Base-by-base conservation (phyloP, 2,113 vertebrate genomes). In the Cardinalis cardinalis region DNA sequence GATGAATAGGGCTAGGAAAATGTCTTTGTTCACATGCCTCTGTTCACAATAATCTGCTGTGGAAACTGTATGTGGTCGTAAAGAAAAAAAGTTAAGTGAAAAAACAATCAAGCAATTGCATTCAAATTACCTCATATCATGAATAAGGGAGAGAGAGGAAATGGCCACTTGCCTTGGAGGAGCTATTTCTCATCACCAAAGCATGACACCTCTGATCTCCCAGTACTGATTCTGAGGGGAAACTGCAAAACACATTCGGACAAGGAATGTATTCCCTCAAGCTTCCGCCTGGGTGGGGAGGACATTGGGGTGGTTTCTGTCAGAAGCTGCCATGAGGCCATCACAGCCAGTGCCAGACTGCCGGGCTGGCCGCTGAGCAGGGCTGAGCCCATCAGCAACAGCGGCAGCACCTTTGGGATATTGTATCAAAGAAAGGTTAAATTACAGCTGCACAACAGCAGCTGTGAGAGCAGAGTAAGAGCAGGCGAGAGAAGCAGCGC, bases 361-460 rank as follows among this genome's bases (percentile, higher is more conserved):
- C 32, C 1, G 8, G 55, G 32, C 7, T 1, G 0, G 5, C 8
- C 0, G 2, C 9, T 25, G 17, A 8, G 24, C 32, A 44, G 44
- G 16, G 21, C 51, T 32, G 44, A 53, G 51, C 26, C 13, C 13
- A 11, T 4, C 28, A 38, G 14, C 2, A 14, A 2, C 2, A 8
- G 28, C 1, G 10, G 16, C 26, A 78, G 17, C 2, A 11, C 4
- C 28, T 49, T 25, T 18, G 26, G 21, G 40, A 19, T 25, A 32
- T 8, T 0, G 1, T 12, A 9, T 25, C 36, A 18, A 73, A 41
- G 32, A 20, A 46, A 36, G 38, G 12, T 2, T 28, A 46, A 80
- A 40, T 26, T 34, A 44, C 4, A 24, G 3, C 21, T n/a, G 14
- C 1, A 2, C 34, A n/a, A 5, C 21, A 58, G 59, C 58, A 58